Base-by-base conservation (phyloP, 2,888 invertebrate species). In the Heliconius sara region DNA sequence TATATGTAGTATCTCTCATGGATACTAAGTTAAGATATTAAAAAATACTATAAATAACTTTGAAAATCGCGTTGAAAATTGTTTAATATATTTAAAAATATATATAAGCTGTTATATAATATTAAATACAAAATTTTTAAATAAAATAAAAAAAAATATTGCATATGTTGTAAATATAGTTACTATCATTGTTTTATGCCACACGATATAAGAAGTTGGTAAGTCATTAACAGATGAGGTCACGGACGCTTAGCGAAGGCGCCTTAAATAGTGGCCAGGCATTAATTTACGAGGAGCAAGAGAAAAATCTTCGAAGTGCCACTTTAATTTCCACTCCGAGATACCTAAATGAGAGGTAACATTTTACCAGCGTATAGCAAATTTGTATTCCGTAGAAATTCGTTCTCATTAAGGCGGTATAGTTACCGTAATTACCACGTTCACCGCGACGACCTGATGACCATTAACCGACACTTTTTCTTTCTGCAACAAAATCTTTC, bases 331-430 rank as follows among this genome's bases (percentile, higher is more conserved):
- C 78, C 77, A 76, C 79, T 80, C 76, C 67, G 78, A 83, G 81
- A 82, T 84, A 83, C 80, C 80, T 82, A 84, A 84, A 83, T 79
- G 83, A 80, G 81, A 84, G 83, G 82, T 82, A 82, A 84, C 79
- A 82, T 84, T 84, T 83, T 80, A 80, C 76, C 81, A 75, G 80
- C 81, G 79, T 83, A 80, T 79, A 82, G 81, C 81, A 81, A 30
- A 84, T 83, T 85, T 82, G 82, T 80, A 84, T 85, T 84, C 83
- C 83, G 78, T 77, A 70, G 80, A 82, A 84, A 83, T 82, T 84
- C 81, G 72, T 74, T 79, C 82, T 79, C 83, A 81, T 82, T 82
- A 83, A 81, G 81, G 81, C 80, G 77, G 77, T 74, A 79, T 80
- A 80, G 80, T 81, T 81, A 75, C 57, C 77, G 81, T 81, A 83